Percentiles rank a stretch among this genome's conserved stretches.
Evolutionary conservation across 2,113 vertebrate genomes (phyloP).

Genomic region (Henicopernis longicauda): DNA sequence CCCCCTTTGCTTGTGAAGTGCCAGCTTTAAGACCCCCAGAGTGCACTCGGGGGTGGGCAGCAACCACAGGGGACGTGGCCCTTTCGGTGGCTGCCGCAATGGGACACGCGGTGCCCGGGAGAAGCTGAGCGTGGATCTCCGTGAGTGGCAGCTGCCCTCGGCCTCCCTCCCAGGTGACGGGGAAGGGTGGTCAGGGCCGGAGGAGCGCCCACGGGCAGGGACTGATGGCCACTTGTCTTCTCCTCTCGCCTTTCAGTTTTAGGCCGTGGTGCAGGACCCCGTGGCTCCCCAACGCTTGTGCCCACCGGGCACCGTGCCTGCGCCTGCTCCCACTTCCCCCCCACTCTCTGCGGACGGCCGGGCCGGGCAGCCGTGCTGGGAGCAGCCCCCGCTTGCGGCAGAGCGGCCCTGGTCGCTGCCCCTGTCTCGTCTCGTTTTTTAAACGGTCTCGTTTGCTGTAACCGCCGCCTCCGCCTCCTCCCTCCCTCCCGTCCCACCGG

Average conservation of each 20-base stretch:
- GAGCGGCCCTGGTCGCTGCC: background rate
- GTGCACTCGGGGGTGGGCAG: accelerated
- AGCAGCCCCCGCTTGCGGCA: slow-evolving; percentile 8
- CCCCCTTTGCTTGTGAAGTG: background rate
- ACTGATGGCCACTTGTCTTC: background rate
- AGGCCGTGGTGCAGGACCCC: slow-evolving; percentile 63
- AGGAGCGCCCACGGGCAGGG: accelerated
- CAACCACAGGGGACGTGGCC: accelerated
- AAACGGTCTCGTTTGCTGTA: slow-evolving; percentile 67
- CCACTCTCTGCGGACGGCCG: slow-evolving; percentile 2
- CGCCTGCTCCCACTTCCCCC: background rate
- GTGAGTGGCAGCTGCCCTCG: accelerated
- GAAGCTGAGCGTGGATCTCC: background rate
- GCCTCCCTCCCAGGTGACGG: accelerated
- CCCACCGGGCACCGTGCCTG: slow-evolving; percentile 21
- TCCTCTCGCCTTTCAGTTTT: slow-evolving; percentile 66
- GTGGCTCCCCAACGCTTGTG: slow-evolving; percentile 5
- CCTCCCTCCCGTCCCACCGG: background rate
- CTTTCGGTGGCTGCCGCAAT: background rate
- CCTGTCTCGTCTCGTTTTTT: slow-evolving; percentile 27
- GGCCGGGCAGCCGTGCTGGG: background rate
- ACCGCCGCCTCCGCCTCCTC: background rate
- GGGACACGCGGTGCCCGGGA: accelerated
- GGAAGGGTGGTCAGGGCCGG: no score
- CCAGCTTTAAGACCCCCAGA: background rate